Conservation (phyloP, 1,140 invertebrate species). For the Tetraneura akinire region DNA sequence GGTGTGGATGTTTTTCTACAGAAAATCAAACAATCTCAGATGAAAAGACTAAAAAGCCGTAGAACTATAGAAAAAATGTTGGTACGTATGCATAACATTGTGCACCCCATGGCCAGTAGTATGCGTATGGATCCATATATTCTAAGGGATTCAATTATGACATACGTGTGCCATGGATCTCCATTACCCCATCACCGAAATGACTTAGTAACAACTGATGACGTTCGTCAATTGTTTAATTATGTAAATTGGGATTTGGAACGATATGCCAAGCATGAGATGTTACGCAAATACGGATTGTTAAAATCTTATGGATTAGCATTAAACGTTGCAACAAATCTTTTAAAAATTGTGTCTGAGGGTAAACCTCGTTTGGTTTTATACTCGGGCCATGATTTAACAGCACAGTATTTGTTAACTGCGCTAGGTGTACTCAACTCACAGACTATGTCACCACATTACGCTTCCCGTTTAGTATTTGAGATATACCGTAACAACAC, state of each 20-base stretch:
- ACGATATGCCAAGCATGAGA: slow-evolving; percentile 67
- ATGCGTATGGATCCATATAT: slow-evolving; percentile 67
- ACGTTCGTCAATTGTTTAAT: slow-evolving; percentile 64
- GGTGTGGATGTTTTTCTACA: slow-evolving; percentile 69
- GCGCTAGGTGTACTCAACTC: slow-evolving; percentile 72
- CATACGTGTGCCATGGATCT: slow-evolving; percentile 81
- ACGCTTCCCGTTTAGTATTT: slow-evolving; percentile 82
- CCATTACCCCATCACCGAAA: slow-evolving; percentile 70
- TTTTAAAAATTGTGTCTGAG: slow-evolving; percentile 76
- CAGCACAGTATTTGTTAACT: slow-evolving; percentile 77
- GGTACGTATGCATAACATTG: slow-evolving; percentile 63
- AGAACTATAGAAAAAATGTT: slow-evolving; percentile 70
- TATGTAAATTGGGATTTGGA: slow-evolving; percentile 75
- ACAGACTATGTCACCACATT: slow-evolving; percentile 68
- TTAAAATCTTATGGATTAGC: slow-evolving; percentile 76
- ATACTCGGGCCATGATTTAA: slow-evolving; percentile 90
- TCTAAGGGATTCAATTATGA: slow-evolving; percentile 77
- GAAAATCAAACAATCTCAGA: slow-evolving; percentile 61
- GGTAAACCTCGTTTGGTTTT: slow-evolving; percentile 77
- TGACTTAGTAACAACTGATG: slow-evolving; percentile 23
- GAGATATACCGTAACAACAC: slow-evolving; percentile 62
- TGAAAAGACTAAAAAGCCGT: slow-evolving; percentile 66
- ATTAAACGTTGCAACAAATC: slow-evolving; percentile 74
- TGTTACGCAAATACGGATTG: slow-evolving; percentile 69
- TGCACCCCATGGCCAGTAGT: slow-evolving; percentile 67